Evolutionary conservation across 23 tunicate species (phyloP), one percentile per base, ranked within the genome.

Genomic region (Trididemnum miniatum): DNA sequence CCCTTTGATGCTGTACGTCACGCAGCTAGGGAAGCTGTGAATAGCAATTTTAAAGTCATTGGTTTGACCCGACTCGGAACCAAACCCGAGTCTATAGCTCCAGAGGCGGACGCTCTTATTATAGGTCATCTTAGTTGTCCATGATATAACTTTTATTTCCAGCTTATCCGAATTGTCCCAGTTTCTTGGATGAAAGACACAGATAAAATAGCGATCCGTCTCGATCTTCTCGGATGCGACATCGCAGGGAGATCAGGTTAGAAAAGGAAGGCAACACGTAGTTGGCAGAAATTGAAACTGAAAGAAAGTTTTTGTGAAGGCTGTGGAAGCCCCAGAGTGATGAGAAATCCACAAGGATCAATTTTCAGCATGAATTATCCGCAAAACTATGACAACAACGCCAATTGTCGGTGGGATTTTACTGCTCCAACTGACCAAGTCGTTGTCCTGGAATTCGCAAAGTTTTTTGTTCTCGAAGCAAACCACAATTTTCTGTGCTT

Each of bases 331-430:
- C 81, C 85, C 29, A 31, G 63, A 39, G 59, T 64, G 0, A 34
- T 84, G 65, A 84, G 85, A 22, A 78, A 84, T 34, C 85, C 81
- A 0, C 31, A 34, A 1, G 95, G 95, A 0, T 60, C 0, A 23
- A 57, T 89, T 20, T 72, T 79, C 18, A 89, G 95, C 66, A 79
- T 81, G 86, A 89, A 89, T 75, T 80, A 84, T 64, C 95, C 95
- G 15, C 34, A 44, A 0, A 40, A 31, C 20, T 89, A 89, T 40
- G 76, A 80, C 67, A 84, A 84, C 89, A 84, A 79, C 49, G 88
- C 85, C 31, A 89, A 89, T 77, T 89, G 95, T 44, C 12, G 33
- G 28, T 89, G 95, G 95, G 62, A 71, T 22, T 79, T 89, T 12
- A 71, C 28, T 0, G 95, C 95, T 7, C 95, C 95, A n/a, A 2